A percentile compares a stretch with the other conserved stretches of the same genome.
Evolutionary conservation across 1,140 invertebrate genomes (phyloP).

Genomic region (Sinella curviseta): DNA sequence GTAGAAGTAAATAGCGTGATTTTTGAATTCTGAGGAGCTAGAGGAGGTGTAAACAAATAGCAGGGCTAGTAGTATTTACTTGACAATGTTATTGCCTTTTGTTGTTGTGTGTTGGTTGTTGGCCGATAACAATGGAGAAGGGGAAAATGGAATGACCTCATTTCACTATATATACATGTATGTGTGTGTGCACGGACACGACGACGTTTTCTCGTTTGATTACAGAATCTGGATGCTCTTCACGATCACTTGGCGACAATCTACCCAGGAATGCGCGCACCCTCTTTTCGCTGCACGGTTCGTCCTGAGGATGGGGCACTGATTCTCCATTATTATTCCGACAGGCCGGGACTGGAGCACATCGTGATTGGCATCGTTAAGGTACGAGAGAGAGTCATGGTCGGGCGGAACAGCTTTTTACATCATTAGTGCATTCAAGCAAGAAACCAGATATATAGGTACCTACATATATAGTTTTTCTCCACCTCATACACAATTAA

Average conservation of each 20-base stretch:
- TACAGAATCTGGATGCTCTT: conserved; percentile 85
- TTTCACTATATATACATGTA: no score
- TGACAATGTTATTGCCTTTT: no score
- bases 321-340: conserved; percentile 88
- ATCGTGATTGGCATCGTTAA: conserved; percentile 94
- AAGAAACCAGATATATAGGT: no score
- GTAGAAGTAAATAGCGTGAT: no score
- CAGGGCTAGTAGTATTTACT: no score
- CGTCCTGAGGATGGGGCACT: conserved; percentile 78
- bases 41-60: no score
- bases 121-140: no score
- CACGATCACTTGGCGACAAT: conserved; percentile 89
- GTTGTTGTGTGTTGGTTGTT: no score
- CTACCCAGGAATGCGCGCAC: conserved; percentile 89
- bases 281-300: conserved; percentile 87
- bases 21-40: no score
- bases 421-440: neutral
- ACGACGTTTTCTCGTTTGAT: neutral
- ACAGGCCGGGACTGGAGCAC: conserved; percentile 85
- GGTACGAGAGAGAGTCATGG: conserved; percentile 59
- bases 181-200: no score
- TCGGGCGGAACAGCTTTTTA: neutral
- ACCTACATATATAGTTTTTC: neutral
- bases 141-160: no score
- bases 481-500: neutral